A percentile compares a stretch with the other conserved stretches of the same genome.
Evolutionary conservation across 2,797 vertebrate genomes (phyloP).

Genomic region (Danio aesculapii): DNA sequence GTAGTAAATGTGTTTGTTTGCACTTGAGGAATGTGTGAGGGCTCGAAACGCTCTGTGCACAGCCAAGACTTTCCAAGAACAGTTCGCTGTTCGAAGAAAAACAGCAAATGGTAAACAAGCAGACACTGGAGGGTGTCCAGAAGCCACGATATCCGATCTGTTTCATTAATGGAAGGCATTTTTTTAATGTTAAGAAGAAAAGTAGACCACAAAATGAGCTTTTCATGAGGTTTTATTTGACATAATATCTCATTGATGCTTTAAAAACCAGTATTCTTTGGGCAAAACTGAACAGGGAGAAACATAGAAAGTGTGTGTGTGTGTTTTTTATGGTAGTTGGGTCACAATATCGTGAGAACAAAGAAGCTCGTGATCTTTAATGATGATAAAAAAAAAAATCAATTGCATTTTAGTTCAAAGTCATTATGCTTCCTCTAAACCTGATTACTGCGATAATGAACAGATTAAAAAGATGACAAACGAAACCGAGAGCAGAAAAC

Average conservation of each 20-base stretch:
- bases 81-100: slow-evolving; percentile 33
- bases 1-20: slow-evolving; percentile 44
- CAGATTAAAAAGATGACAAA: neutral
- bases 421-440: slow-evolving; percentile 1
- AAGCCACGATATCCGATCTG: neutral
- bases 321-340: neutral
- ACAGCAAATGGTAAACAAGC: neutral
- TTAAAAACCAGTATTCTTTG: neutral
- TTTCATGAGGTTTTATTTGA: neutral
- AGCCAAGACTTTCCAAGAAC: slow-evolving; percentile 42
- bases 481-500: slow-evolving; percentile 26
- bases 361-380: neutral
- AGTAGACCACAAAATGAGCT: neutral
- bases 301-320: neutral
- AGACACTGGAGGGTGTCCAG: slow-evolving; percentile 24
- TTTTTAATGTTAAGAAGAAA: neutral
- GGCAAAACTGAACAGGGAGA: neutral
- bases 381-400: neutral
- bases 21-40: neutral
- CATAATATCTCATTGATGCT: neutral
- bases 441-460: neutral
- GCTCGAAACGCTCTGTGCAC: neutral
- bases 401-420: slow-evolving; percentile 9
- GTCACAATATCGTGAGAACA: neutral
- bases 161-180: slow-evolving; percentile 23